Conservation (phyloP, 2,113 vertebrate genomes). For the Mellivora capensis region DNA sequence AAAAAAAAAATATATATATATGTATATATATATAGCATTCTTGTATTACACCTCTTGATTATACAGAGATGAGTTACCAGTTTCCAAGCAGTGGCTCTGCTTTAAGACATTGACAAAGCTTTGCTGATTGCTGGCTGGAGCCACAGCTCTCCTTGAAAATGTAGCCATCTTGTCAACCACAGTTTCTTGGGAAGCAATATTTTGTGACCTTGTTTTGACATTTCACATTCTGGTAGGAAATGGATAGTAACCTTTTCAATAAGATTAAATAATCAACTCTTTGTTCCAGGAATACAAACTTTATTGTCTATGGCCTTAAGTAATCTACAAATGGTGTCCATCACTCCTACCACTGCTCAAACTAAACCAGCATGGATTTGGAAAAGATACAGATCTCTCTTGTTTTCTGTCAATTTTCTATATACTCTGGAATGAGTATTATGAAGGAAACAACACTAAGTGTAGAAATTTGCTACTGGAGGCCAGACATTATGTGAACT, state of each 20-base stretch:
- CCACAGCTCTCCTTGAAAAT: background rate
- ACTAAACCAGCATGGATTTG: background rate
- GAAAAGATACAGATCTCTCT: background rate
- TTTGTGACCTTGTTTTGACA: background rate
- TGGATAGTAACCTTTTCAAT: background rate
- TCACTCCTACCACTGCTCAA: background rate
- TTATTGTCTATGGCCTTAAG: background rate
- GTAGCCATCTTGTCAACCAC: background rate
- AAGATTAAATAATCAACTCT: background rate
- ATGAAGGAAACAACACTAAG: background rate
- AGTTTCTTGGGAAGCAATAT: background rate
- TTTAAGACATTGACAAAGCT: accelerated
- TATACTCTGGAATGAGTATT: background rate
- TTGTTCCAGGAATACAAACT: background rate
- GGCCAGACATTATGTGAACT: background rate
- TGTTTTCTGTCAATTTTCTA: background rate
- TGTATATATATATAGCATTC: too few species aligned
- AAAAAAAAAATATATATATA: background rate
- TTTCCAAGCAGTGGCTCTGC: background rate
- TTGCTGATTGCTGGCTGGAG: background rate
- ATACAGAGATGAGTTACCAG: background rate
- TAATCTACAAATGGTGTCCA: background rate
- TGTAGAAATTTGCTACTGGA: background rate
- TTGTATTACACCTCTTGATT: background rate
- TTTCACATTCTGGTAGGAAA: conserved; percentile 1